phyloP scores from a whole-genome alignment of 2,113 vertebrate species.

The Mesembrinibis cayennensis region DNA sequence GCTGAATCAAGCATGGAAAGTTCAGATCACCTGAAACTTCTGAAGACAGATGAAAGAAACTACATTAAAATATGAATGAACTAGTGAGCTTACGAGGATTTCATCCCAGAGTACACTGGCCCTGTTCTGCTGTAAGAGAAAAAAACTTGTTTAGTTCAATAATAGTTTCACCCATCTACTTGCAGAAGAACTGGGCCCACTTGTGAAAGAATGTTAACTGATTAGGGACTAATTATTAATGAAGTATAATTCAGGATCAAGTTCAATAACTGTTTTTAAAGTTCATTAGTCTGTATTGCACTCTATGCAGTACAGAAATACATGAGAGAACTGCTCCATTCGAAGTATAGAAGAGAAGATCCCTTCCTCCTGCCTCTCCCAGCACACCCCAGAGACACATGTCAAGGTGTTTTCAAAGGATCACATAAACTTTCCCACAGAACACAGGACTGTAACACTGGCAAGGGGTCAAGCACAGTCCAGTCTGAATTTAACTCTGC shows the following conservation, averaged over 20 bases:
- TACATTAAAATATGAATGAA: neutral
- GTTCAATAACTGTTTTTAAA: neutral
- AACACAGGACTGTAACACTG: neutral
- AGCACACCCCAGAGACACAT: neutral
- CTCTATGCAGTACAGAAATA: neutral
- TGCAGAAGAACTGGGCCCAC: neutral
- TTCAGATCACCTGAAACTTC: constrained; percentile 10
- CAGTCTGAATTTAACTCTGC: neutral
- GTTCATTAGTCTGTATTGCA: neutral
- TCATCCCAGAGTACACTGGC: neutral
- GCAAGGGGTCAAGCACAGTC: neutral
- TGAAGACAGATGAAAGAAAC: neutral
- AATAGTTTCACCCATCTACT: neutral
- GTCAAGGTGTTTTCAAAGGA: neutral
- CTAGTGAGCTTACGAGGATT: neutral
- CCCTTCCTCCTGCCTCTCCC: neutral
- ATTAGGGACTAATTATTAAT: neutral
- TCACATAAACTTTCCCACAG: neutral
- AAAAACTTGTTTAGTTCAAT: neutral
- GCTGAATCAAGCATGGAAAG: neutral
- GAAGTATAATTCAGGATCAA: neutral
- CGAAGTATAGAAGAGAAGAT: neutral
- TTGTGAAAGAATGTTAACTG: neutral
- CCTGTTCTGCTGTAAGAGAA: neutral
- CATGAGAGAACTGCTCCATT: neutral